Evolutionary conservation across 2,113 vertebrate species (phyloP), one percentile per base, ranked within the genome.

Genomic region (Anolis sagrei): DNA sequence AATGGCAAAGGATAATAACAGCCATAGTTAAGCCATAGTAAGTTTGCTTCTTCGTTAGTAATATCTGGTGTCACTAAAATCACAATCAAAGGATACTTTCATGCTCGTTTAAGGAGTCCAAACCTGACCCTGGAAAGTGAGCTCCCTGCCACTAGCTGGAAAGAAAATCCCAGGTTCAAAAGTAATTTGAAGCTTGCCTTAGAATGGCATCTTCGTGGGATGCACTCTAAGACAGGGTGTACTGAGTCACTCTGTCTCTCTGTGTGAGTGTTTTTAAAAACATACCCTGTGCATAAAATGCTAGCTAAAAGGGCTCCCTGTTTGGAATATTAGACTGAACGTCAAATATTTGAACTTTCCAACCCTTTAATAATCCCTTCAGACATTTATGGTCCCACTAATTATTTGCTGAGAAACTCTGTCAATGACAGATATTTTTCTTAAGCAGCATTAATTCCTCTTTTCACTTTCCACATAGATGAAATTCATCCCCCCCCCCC

Each of bases 311-410:
- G 0, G 2, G 44, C 3, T 64, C 21, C 51, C 82, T 87, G 5
- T 62, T 77, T 83, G 76, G 87, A 92, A 72, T 25, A 6, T 51
- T 73, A 0, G 11, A 13, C 29, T 61, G 23, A 23, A 54, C 64
- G 86, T 87, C 36, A 85, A 66, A 49, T 87, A 80, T 90, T 92
- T 83, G 86, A 51, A 81, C 25, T 84, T 90, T 48, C 88, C 81
- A 86, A 76, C 36, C 21, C 61, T 86, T 69, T 58, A 49, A 29
- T 87, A 87, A 88, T 89, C 89, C 54, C 81, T 76, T 14, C 80
- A 68, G 84, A 64, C 36, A 80, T 90, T 29, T 23, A 39, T 49
- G n/a, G 11, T 69, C 62, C 86, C 80, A 68, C 78, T 82, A 88
- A 92, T 85, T 90, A 87, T 81, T 89, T 91, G 44, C 84, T 85